Base-by-base conservation (phyloP, 2,113 vertebrate genomes). In the Oreochromis spilurus region DNA sequence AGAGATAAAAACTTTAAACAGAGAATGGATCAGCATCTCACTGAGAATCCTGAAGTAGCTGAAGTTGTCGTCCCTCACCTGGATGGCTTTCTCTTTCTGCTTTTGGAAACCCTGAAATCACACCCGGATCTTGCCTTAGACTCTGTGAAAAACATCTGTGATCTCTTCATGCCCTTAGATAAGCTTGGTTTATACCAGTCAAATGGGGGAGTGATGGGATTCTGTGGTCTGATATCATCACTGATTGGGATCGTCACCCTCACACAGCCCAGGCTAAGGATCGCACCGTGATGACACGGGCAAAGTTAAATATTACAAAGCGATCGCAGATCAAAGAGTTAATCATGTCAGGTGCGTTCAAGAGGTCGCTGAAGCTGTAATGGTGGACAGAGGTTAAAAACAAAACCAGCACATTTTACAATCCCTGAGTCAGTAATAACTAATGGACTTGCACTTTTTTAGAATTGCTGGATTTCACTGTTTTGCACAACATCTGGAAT, bases 201-300 rank as follows among this genome's bases (percentile, higher is more conserved):
- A 31, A 98, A 97, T 60, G 85, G 95, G 45, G 98, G 97, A 4
- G 65, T 98, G 81, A 95, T 98, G 21, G 98, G 98, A 1, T 94
- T 98, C 2, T 98, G 97, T 14, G 98, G 98, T 0, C 70, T 99
- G 3, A 9, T 98, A n/a, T 99, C 99, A 7, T 99, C 99, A 0
- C 1, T 99, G 38, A 95, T 98, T n/a, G 98, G 98, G 19, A 97
- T 99, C 50, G 19, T 97, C 53, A 97, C 96, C 0, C 87, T 98
- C 4, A 72, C 95, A 7, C 97, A 94, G 36, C 98, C 99, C n/a
- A 93, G 91, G 34, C 90, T 99, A 88, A 98, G 93, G 92, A 92
- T 99, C 38, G 97, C 97, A 89, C 95, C 96, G 0, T 97, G 87
- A 87, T 87, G 77, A 90, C 1, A 3, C 45, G 4, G 54, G 52